A percentile compares a stretch with the other conserved stretches of the same genome.
These are phyloP conservation scores for Felis catus DNA, from an alignment of 2,113 vertebrate species.

Conservation along the genomic window F.catus_Fca126_mat1.0 CM031412.1:147907501-147908000, in stretches of 20 bases:
- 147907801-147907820: not conserved
- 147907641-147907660: not conserved
- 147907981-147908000: not conserved
- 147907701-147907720: not conserved
- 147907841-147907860: not conserved
- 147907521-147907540: not conserved
- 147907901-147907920: not conserved
- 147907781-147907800: not conserved
- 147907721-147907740: not conserved
- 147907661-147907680: not conserved
- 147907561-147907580: not conserved
- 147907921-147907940: not conserved
- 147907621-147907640: not conserved
- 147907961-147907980: not conserved
- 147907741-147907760: not conserved
- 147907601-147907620: not conserved
- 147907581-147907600: not conserved
- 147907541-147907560: not conserved
- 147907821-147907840: not conserved
- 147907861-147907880: not conserved
- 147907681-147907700: not conserved
- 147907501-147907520: not conserved
- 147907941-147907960: not conserved
- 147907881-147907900: not conserved
- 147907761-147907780: not conserved